Conservation (phyloP, 1,140 invertebrate species). For the Ridgeia piscesae region DNA sequence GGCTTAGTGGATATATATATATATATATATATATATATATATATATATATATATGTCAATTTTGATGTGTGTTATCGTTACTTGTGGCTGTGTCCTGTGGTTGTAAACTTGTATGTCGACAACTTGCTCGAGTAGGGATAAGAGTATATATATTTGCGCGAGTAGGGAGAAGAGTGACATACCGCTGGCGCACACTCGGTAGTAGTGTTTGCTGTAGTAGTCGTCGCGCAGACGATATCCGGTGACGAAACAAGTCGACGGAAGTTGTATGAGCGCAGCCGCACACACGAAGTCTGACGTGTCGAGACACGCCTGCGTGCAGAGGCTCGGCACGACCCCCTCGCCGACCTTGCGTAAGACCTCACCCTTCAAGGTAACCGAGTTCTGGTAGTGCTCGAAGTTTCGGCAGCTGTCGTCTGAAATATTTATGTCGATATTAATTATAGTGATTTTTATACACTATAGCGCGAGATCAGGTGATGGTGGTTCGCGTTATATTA, state of each 20-base stretch:
- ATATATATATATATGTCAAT: too few relatives aligned
- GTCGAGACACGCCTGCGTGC: constrained; percentile 16
- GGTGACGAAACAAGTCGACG: constrained; percentile 23
- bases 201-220: constrained; percentile 21
- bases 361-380: constrained; percentile 12
- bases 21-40: too few relatives aligned
- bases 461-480: background rate
- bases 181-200: constrained; percentile 17
- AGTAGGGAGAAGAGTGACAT: background rate
- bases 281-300: constrained; percentile 14
- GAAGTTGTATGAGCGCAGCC: constrained; percentile 22
- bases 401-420: constrained; percentile 12
- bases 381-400: constrained; percentile 5
- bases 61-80: too few relatives aligned
- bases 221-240: constrained; percentile 25
- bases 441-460: background rate
- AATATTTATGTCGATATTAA: background rate
- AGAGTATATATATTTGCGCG: too few relatives aligned
- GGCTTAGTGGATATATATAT: too few relatives aligned
- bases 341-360: constrained; percentile 15
- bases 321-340: background rate
- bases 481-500: background rate
- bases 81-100: too few relatives aligned
- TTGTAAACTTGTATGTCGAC: too few relatives aligned
- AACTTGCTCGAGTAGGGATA: too few relatives aligned